Base-by-base conservation (phyloP, 1,140 invertebrate species). In the Halyomorpha halys region DNA sequence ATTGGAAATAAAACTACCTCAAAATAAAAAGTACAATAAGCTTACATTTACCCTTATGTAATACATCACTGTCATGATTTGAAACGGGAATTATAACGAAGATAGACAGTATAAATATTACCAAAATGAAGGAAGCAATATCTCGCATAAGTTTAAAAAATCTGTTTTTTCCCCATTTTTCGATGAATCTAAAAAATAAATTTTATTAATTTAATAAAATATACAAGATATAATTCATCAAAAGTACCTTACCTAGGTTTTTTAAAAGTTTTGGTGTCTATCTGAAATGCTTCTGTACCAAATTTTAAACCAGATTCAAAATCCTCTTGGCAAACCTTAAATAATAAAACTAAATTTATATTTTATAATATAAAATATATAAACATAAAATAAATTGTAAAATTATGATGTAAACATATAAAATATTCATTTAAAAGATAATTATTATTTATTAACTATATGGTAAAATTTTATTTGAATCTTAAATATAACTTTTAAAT, bases 251-350 rank as follows among this genome's bases (percentile, higher is more conserved):
- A 39, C 34, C 34, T 39, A 39, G 34, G 34, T 13, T 39, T 39
- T 39, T 39, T 39, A 39, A 39, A 39, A 39, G 5, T 39, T 39
- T 39, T 39, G 34, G 34, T 9, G 4, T 39, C 34, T 39, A 6
- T 39, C 4, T 39, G 34, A 39, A 39, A 39, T 39, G 5, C 13
- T 39, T 39, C 34, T 11, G 13, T 39, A 56, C 23, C 18, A 23
- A 23, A 23, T 25, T 53, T 23, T 23, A 49, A 49, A 19, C 53
- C 53, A 23, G 19, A 56, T 56, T 56, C 53, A 25, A 11, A 56
- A 56, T 56, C 53, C 18, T 56, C 23, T 56, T 56, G 53, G 23
- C 6, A 25, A 25, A 21, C 53, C 53, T 56, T 21, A 56, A 56
- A 56, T 23, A 21, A 23, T 6, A 23, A 13, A 3, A 9, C 18